Percentiles rank a stretch among this genome's conserved stretches.
Conservation (phyloP, 2,888 invertebrate genomes). For the Agrotis puta region DNA sequence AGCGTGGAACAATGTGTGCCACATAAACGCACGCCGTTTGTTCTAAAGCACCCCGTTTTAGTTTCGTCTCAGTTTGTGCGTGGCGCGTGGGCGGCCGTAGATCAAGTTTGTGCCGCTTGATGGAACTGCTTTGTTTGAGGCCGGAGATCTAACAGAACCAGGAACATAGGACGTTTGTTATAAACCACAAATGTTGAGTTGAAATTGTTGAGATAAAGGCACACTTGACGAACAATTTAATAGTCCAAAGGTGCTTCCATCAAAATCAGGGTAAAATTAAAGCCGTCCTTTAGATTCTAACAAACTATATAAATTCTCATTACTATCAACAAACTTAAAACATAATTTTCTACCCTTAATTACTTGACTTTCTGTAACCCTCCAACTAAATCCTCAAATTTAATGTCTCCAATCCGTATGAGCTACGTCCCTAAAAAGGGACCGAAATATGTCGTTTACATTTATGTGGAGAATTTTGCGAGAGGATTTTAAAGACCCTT, state of each 20-base stretch:
- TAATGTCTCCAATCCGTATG: conserved; percentile 63
- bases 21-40: conserved; percentile 59
- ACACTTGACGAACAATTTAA: background rate
- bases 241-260: background rate
- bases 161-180: background rate
- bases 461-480: conserved; percentile 63
- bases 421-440: conserved; percentile 64
- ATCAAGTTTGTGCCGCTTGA: conserved; percentile 35
- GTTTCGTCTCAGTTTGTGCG: conserved; percentile 59
- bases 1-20: conserved; percentile 51
- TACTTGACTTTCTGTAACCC: conserved; percentile 44
- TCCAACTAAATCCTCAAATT: conserved; percentile 46
- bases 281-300: conserved; percentile 30
- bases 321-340: conserved; percentile 53
- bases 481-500: conserved; percentile 65
- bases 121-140: conserved; percentile 23
- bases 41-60: conserved; percentile 64
- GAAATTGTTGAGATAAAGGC: background rate
- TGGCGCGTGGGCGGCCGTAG: conserved; percentile 28
- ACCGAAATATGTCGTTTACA: conserved; percentile 66
- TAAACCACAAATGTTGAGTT: background rate
- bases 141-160: background rate
- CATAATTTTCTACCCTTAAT: conserved; percentile 46
- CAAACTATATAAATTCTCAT: conserved; percentile 49
- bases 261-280: conserved; percentile 18